These are phyloP conservation scores for Drosophila takahashii DNA, from an alignment of 1,140 invertebrate genomes.

Conservation along the genomic window DNA sequence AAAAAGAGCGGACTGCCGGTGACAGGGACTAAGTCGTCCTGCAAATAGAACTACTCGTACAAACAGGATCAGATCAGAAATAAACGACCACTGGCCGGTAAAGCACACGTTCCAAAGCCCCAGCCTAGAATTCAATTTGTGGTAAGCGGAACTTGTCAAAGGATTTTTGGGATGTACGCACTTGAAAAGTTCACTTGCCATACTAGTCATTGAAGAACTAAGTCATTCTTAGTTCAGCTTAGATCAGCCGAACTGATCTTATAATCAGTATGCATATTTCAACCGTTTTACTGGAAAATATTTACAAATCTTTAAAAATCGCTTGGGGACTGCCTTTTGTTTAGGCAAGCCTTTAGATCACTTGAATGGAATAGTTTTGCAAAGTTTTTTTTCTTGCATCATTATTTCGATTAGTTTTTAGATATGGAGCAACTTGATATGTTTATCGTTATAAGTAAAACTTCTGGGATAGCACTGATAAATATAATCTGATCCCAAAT, in stretches of 20 bases:
- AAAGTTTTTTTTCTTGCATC: too few species aligned
- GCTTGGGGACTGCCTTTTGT: too few species aligned
- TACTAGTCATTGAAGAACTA: background rate
- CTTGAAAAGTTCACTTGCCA: background rate
- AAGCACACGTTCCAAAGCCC: slow-evolving; percentile 15
- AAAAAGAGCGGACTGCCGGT: slow-evolving; percentile 47
- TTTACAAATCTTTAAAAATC: too few species aligned
- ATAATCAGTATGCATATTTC: background rate
- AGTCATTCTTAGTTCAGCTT: background rate
- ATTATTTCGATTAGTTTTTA: too few species aligned
- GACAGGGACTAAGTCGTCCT: slow-evolving; percentile 56
- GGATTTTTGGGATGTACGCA: slow-evolving; percentile 3
- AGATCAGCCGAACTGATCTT: background rate
- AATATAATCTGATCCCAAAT: too few species aligned
- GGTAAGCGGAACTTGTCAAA: slow-evolving; percentile 16
- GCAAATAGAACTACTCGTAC: slow-evolving; percentile 39
- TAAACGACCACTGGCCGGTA: slow-evolving; percentile 37
- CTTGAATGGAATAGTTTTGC: too few species aligned
- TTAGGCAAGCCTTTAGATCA: too few species aligned
- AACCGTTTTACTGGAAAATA: too few species aligned
- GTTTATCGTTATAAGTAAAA: too few species aligned
- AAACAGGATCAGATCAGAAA: slow-evolving; percentile 39
- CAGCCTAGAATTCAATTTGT: slow-evolving; percentile 2
- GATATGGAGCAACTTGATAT: too few species aligned
- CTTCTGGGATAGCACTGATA: too few species aligned